These are phyloP conservation scores for Coregonus ussuriensis DNA, from an alignment of 2,797 vertebrate species.

Conservation along the genomic window DNA sequence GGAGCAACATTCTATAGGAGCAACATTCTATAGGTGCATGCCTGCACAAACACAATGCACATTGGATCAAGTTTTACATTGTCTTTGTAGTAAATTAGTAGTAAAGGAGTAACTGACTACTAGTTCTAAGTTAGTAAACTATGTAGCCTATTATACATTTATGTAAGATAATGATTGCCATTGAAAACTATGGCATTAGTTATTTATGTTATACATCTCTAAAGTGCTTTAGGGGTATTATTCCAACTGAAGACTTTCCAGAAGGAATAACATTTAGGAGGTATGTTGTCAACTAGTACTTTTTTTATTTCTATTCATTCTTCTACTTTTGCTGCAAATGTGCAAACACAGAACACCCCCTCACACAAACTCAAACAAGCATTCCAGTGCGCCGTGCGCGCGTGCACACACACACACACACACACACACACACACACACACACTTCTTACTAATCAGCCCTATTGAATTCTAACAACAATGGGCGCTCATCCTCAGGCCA, in stretches of 20 bases:
- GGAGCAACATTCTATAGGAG: neutral
- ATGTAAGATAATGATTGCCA: too few species aligned
- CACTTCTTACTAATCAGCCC: constrained; percentile 75
- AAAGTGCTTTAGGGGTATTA: neutral
- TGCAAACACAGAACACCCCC: constrained; percentile 44
- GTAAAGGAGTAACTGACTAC: neutral
- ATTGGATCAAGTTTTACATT: neutral
- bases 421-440: constrained; percentile 52
- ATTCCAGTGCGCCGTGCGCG: constrained; percentile 10
- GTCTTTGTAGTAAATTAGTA: neutral
- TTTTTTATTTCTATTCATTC: constrained; percentile 52
- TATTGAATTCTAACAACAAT: constrained; percentile 80
- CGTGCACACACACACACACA: constrained; percentile 31
- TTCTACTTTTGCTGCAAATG: constrained; percentile 36
- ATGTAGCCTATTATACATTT: too few species aligned
- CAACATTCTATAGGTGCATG: neutral
- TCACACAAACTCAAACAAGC: neutral
- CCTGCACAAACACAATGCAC: neutral
- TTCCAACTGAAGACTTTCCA: neutral
- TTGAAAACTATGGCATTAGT: neutral
- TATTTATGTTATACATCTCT: neutral
- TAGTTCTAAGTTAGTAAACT: too few species aligned
- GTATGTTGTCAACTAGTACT: neutral
- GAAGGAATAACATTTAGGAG: neutral
- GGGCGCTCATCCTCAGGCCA: constrained; percentile 76